Base-by-base conservation (phyloP, 2,888 invertebrate genomes). In the Rapana venosa region DNA sequence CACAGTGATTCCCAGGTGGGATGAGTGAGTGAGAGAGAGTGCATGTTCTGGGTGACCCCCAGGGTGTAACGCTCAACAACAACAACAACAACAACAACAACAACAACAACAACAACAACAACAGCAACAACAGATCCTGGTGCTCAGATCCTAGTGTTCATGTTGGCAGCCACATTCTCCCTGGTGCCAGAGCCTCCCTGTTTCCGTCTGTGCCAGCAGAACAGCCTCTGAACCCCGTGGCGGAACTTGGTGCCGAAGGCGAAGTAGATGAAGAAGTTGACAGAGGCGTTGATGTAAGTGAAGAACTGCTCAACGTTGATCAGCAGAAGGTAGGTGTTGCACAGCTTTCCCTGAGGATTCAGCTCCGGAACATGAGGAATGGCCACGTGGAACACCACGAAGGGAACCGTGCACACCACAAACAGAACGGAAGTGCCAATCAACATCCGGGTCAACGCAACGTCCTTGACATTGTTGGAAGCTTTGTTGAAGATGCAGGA, bases 221-320 rank as follows among this genome's bases (percentile, higher is more conserved):
- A 66, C 66, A 87, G 20, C 26, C 13, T 66, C 35, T 36, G 26
- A 20, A 87, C 87, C 4, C 66, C 56, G 35, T 74, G 5, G 1
- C 88, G 56, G 35, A 74, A 88, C 32, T 81, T 88, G n/a, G 88
- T 74, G 79, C 88, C 88, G 79, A 88, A 58, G 81, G 15, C 30
- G 35, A 58, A 81, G 81, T 88, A 88, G 58, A 88, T 56, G 58
- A 88, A 58, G 81, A 88, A 88, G 32, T 88, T 88, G 79, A 88
- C 70, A 20, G 88, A 88, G 17, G 79, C 36, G 61, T 88, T 88
- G 81, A 79, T 35, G 79, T 88, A 81, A 35, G 81, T 88, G 58
- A 81, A 81, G 56, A 81, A 4, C 81, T 88, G 88, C 47, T 88
- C 81, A 8, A 88, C 0, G 88, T 88, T 81, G 79, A 88, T 88